Percentiles rank a stretch among this genome's conserved stretches.
Conservation (phyloP, 2,888 invertebrate species). For the Drosophila quasianomalipes region DNA sequence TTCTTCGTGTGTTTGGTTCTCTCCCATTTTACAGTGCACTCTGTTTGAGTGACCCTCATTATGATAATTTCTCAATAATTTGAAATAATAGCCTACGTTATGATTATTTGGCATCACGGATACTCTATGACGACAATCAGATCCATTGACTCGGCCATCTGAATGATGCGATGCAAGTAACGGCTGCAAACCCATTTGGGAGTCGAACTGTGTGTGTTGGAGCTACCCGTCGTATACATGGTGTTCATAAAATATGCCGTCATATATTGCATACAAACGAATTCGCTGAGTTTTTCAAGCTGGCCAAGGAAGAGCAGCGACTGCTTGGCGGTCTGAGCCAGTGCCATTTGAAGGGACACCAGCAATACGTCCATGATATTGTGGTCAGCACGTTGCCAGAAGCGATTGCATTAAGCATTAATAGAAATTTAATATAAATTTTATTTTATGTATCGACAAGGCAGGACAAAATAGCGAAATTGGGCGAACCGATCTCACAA, state of each 20-base stretch:
- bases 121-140: slow-evolving; percentile 59
- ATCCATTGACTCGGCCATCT: slow-evolving; percentile 24
- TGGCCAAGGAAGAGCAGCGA: slow-evolving; percentile 55
- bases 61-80: no score
- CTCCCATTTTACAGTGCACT: no score
- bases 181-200: slow-evolving; percentile 60
- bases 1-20: no score
- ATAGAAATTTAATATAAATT: no score
- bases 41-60: no score
- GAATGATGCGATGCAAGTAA: slow-evolving; percentile 64
- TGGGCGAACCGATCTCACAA: no score
- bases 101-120: slow-evolving; percentile 51
- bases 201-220: neutral
- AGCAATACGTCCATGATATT: slow-evolving; percentile 63
- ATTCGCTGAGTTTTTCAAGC: slow-evolving; percentile 50
- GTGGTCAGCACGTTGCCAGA: slow-evolving; percentile 49
- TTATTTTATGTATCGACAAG: no score
- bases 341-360: slow-evolving; percentile 58
- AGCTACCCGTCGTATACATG: neutral
- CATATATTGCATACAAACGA: slow-evolving; percentile 51
- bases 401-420: no score
- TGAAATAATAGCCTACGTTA: no score
- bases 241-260: slow-evolving; percentile 64
- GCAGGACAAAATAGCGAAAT: no score
- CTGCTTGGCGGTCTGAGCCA: slow-evolving; percentile 55